Conservation (phyloP, 2,888 invertebrate species). For the Standfussiana lucernea region DNA sequence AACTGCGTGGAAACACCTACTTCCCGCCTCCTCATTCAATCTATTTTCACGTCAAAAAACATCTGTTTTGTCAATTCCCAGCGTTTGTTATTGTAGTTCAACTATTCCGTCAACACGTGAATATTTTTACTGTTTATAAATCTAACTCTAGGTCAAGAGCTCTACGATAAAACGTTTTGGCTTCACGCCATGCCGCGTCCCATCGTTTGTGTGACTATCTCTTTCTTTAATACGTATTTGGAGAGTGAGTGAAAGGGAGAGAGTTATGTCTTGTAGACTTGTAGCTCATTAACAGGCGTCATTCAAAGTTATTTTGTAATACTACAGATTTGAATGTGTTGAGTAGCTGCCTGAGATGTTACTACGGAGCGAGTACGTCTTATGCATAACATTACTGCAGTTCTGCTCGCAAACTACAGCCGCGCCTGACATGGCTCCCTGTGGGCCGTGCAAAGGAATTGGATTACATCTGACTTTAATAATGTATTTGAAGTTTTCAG, state of each 20-base stretch:
- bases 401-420: constrained; percentile 43
- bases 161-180: constrained; percentile 78
- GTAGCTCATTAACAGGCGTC: constrained; percentile 59
- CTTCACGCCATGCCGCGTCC: constrained; percentile 73
- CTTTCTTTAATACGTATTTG: constrained; percentile 49
- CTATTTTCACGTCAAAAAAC: constrained; percentile 50
- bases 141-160: constrained; percentile 86
- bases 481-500: constrained; percentile 28
- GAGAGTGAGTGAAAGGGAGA: constrained; percentile 45
- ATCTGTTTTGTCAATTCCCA: constrained; percentile 54
- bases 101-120: constrained; percentile 67
- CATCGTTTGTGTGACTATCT: constrained; percentile 58
- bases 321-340: constrained; percentile 59
- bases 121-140: constrained; percentile 75
- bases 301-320: constrained; percentile 66
- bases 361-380: constrained; percentile 37
- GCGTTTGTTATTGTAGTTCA: constrained; percentile 65
- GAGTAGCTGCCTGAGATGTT: constrained; percentile 49
- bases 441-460: constrained; percentile 34
- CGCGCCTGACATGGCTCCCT: constrained; percentile 46
- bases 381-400: constrained; percentile 58
- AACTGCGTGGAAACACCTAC: constrained; percentile 5
- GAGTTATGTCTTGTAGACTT: constrained; percentile 51
- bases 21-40: constrained; percentile 24
- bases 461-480: constrained; percentile 46